These are phyloP conservation scores for Trinorchestia longiramus DNA, from an alignment of 1,140 invertebrate genomes.

Conservation along the genomic window DNA sequence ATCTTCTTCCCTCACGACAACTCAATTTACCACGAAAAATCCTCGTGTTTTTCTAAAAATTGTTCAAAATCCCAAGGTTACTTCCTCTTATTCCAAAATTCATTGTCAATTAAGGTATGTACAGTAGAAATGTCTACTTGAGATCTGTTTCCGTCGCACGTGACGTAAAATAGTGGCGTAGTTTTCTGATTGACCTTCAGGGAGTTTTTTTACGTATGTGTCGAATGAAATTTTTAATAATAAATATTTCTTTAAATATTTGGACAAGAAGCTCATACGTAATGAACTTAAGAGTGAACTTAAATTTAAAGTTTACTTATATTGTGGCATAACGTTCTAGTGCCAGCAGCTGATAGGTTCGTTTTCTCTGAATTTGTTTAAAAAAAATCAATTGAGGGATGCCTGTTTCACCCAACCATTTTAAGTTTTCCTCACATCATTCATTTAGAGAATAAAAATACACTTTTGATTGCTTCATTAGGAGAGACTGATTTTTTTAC, in stretches of 20 bases:
- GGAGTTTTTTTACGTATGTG: not conserved
- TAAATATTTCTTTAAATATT: not conserved
- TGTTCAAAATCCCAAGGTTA: no score
- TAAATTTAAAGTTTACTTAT: not conserved
- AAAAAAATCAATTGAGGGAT: not conserved
- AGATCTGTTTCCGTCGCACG: not conserved
- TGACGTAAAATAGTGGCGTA: not conserved
- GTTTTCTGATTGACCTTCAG: not conserved
- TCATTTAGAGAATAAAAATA: not conserved
- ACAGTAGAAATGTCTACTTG: not conserved
- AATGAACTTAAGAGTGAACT: not conserved
- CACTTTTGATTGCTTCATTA: not conserved
- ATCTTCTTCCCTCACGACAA: no score
- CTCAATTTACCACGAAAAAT: no score
- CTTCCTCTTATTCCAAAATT: no score
- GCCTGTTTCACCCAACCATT: not conserved
- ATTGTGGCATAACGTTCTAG: not conserved
- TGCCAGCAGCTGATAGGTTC: not conserved
- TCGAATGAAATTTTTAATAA: not conserved
- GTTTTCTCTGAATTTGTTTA: not conserved
- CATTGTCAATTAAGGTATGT: not conserved
- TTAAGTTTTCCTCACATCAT: not conserved
- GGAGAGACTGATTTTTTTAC: not conserved
- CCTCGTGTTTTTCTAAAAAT: no score
- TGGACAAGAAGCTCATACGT: not conserved